These are phyloP conservation scores for Acanthisitta chloris DNA, from an alignment of 2,113 vertebrate species.

Conservation along the genomic window DNA sequence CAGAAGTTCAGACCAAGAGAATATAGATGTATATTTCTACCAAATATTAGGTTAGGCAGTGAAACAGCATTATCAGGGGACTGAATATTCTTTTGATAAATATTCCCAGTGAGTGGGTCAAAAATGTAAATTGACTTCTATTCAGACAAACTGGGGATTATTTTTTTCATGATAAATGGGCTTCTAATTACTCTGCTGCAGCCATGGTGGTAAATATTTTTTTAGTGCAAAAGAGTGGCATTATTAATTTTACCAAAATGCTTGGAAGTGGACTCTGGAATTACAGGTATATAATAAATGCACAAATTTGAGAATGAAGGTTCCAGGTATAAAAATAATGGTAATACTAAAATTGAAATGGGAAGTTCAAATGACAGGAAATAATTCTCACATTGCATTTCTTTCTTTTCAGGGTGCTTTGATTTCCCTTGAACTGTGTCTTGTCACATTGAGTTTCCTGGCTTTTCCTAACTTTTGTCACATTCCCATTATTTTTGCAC, in stretches of 20 bases:
- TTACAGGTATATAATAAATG: constrained; percentile 31
- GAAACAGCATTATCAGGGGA: constrained; percentile 6
- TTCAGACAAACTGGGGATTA: constrained; percentile 44
- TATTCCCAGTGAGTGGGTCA: constrained; percentile 52
- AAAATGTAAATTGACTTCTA: constrained; percentile 68
- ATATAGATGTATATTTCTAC: not conserved
- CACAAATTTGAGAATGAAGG: not conserved
- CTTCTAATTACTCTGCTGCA: constrained; percentile 56
- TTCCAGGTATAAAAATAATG: constrained; percentile 4
- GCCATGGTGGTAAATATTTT: constrained; percentile 1
- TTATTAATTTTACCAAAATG: constrained; percentile 38
- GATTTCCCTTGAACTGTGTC: constrained; percentile 24
- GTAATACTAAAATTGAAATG: not conserved
- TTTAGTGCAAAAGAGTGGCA: not conserved
- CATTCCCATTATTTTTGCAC: constrained; percentile 5
- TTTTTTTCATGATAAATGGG: constrained; percentile 50
- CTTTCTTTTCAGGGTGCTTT: constrained; percentile 31
- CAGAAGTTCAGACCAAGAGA: not conserved
- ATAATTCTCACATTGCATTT: not conserved
- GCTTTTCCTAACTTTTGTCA: constrained; percentile 21
- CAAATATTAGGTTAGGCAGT: constrained; percentile 48
- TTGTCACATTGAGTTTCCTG: not conserved
- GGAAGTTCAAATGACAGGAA: constrained; percentile 1
- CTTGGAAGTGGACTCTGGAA: constrained; percentile 23
- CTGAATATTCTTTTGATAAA: constrained; percentile 65